Conservation (phyloP, 2,797 vertebrate genomes). For the Pyrocephalus nanus region DNA sequence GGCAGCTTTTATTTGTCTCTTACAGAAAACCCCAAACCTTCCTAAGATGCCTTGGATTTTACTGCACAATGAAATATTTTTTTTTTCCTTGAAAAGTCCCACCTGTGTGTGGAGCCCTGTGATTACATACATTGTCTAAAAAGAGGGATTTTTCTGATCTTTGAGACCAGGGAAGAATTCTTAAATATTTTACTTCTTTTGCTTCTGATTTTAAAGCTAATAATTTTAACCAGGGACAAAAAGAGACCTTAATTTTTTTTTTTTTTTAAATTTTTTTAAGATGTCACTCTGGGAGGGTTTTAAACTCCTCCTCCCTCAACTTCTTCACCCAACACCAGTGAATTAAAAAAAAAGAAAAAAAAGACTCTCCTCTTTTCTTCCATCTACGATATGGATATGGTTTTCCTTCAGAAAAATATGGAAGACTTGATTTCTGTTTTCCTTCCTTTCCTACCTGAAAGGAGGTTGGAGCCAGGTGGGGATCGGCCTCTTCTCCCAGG, state of each 20-base stretch:
- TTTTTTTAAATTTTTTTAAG: background rate
- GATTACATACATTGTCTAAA: background rate
- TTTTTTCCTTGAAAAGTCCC: background rate
- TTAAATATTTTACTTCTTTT: background rate
- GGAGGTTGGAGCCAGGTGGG: background rate
- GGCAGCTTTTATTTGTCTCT: background rate
- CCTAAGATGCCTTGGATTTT: background rate
- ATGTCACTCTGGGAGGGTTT: background rate
- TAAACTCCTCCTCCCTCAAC: background rate
- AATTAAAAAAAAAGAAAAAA: background rate
- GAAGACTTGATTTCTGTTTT: background rate
- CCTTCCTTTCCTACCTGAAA: background rate
- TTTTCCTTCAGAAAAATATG: rapidly evolving
- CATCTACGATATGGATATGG: background rate
- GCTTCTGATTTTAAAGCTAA: background rate
- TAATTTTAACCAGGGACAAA: background rate
- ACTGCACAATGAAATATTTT: background rate
- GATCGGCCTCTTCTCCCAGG: background rate
- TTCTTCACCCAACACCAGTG: background rate
- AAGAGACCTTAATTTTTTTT: background rate
- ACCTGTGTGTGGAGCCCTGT: background rate
- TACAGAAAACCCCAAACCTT: background rate
- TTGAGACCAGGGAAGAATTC: background rate
- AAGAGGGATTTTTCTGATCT: background rate
- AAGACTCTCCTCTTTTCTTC: background rate